phyloP scores from a whole-genome alignment of 1,140 invertebrate genomes.

The Chelonus insularis region DNA sequence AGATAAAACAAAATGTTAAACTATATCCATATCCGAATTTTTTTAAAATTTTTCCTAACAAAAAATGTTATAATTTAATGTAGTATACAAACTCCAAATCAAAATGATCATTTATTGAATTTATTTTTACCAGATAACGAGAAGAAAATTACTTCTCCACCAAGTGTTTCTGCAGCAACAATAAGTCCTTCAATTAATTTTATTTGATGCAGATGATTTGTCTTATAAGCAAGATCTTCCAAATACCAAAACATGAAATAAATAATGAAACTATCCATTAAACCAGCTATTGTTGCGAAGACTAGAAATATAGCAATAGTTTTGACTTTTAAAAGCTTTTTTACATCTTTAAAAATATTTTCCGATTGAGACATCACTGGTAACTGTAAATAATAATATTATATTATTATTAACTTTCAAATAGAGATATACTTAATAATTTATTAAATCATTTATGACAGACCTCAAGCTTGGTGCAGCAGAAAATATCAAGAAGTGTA shows the following conservation, averaged over 20 bases:
- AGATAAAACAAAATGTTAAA: constrained; percentile 72
- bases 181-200: constrained; percentile 77
- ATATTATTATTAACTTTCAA: no score
- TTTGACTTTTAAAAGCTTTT: constrained; percentile 63
- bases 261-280: constrained; percentile 76
- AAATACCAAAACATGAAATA: constrained; percentile 81
- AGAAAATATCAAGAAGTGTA: constrained; percentile 66
- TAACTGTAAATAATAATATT: constrained; percentile 59
- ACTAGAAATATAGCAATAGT: constrained; percentile 68
- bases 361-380: constrained; percentile 67
- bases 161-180: constrained; percentile 73
- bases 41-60: constrained; percentile 67
- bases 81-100: not conserved
- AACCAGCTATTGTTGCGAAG: constrained; percentile 72
- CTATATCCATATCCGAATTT: constrained; percentile 72
- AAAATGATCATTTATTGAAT: not conserved
- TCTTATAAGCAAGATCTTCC: constrained; percentile 70
- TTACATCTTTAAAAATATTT: constrained; percentile 67
- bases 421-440: constrained; percentile 5
- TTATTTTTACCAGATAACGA: constrained; percentile 47
- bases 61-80: constrained; percentile 1
- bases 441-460: constrained; percentile 25
- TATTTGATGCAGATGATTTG: constrained; percentile 65
- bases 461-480: constrained; percentile 67
- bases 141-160: constrained; percentile 77